These are phyloP conservation scores for Heterocephalus glaber DNA, from an alignment of 2,113 vertebrate species.

Conservation along the genomic window DNA sequence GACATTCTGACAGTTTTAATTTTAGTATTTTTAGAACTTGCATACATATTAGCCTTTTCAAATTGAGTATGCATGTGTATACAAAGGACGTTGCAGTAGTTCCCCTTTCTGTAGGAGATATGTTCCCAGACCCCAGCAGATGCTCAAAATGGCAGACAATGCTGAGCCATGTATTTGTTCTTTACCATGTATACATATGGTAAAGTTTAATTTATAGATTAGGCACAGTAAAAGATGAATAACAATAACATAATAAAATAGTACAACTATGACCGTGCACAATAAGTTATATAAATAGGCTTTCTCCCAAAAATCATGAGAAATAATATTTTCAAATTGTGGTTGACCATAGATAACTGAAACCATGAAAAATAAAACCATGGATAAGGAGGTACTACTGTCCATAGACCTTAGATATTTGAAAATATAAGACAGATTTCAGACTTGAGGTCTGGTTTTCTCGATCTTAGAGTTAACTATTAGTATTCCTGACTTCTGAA, in stretches of 20 bases:
- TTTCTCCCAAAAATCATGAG: neutral
- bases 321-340: neutral
- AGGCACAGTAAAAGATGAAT: neutral
- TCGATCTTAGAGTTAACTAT: neutral
- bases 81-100: neutral
- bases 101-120: neutral
- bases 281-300: neutral
- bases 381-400: neutral
- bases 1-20: neutral
- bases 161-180: neutral
- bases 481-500: neutral
- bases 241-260: neutral
- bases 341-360: neutral
- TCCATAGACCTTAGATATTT: neutral
- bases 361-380: neutral
- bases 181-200: neutral
- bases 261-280: neutral
- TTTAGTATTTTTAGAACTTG: constrained; percentile 23
- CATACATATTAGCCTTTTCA: neutral
- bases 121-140: neutral
- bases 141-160: neutral
- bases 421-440: neutral
- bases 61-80: neutral
- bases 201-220: neutral
- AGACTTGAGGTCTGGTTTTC: neutral